Base-by-base conservation (phyloP, 2,797 vertebrate genomes). In the Argya squamiceps region DNA sequence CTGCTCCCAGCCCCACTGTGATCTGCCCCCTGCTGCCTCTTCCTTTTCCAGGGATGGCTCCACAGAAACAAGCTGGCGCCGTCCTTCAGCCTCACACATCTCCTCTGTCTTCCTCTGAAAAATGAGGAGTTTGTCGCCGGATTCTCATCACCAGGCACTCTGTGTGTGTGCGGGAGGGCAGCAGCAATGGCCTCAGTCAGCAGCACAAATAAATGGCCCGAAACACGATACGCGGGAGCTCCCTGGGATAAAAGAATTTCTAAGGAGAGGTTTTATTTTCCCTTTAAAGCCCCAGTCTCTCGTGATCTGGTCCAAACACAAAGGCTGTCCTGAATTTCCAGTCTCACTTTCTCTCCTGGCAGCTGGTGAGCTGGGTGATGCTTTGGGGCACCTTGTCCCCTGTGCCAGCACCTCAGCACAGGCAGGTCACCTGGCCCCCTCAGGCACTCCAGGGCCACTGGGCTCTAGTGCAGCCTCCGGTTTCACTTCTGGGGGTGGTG, bases 191-290 rank as follows among this genome's bases (percentile, higher is more conserved):
- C 96, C 85, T 68, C 90, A 93, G 85, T 56, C 94, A 92, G 82
- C 88, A 86, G 88, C 22, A 88, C 92, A 95, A 96, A 96, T 86
- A 96, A 95, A 94, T 74, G 88, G 69, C 85, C 83, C 32, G 82
- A 96, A 96, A 96, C 71, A 60, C 4, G 93, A 96, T 92, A 92
- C 3, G 9, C 7, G 2, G 56, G 90, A 93, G 92, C 90, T 95
- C 91, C 90, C 93, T 65, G 88, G 80, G 90, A 93, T 95, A 94
- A 96, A 96, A 95, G 85, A 86, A 96, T 95, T 96, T 88, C 73
- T 77, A 89, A 91, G 92, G 56, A 75, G 93, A 88, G 94, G 58
- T 92, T 96, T 93, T 94, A 91, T 94, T 85, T 93, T 92, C 78
- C 75, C 79, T 62, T 80, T 12, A 0, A 46, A 92, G 94, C 79